A percentile compares a stretch with the other conserved stretches of the same genome.
phyloP scores from a whole-genome alignment of 37 sponge, comb jelly and placozoan genomes.

The Aplysina aerophoba region DNA sequence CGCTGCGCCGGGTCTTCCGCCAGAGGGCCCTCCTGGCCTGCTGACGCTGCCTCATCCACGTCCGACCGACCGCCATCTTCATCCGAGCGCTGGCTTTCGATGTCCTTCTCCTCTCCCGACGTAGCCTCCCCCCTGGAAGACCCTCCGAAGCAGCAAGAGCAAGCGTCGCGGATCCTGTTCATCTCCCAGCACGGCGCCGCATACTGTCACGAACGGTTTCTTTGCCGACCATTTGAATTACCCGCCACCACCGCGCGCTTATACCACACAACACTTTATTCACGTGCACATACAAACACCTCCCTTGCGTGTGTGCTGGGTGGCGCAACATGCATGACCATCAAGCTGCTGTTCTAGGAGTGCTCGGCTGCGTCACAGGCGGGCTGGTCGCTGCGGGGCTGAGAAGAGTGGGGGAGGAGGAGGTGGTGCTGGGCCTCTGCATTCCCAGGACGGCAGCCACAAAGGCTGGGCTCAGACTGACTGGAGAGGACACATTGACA shows the following conservation, averaged over 20 bases:
- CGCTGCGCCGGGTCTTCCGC: not conserved
- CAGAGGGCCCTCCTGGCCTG: not conserved
- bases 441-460: constrained; percentile 2
- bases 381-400: constrained; percentile 23
- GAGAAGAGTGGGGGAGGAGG: not conserved
- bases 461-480: not conserved
- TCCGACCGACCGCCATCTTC: constrained; percentile 1
- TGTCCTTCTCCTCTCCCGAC: too few species aligned
- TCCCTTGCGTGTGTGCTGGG: too few species aligned
- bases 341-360: not conserved
- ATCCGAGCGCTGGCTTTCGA: too few species aligned
- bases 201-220: not conserved
- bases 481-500: not conserved
- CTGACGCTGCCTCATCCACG: constrained; percentile 16
- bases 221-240: constrained; percentile 8
- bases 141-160: too few species aligned
- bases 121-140: too few species aligned
- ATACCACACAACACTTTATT: too few species aligned
- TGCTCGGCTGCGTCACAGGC: constrained; percentile 14
- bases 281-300: too few species aligned
- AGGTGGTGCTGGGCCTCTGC: not conserved
- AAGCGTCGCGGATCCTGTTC: too few species aligned
- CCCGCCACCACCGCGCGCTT: too few species aligned
- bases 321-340: too few species aligned
- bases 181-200: too few species aligned